Evolutionary conservation across 2,113 vertebrate species (phyloP).

Genomic region (Sphyrna mokarran): DNA sequence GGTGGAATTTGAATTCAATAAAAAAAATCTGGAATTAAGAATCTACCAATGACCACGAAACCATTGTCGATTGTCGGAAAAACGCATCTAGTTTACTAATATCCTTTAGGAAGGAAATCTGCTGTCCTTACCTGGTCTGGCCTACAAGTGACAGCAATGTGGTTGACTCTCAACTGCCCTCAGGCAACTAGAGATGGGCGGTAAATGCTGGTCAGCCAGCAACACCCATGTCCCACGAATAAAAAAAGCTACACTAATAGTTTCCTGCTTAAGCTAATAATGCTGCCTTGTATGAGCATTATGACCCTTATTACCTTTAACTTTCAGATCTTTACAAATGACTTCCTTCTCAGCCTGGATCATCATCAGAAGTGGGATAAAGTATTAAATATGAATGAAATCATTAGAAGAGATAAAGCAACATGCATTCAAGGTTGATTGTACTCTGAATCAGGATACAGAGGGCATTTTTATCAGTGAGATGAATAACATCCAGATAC

Average conservation of each 20-base stretch:
- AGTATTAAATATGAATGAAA: background rate
- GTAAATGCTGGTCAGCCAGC: too few relatives aligned
- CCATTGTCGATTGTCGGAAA: too few relatives aligned
- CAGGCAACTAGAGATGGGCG: too few relatives aligned
- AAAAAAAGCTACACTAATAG: background rate
- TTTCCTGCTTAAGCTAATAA: background rate
- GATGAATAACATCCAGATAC: background rate
- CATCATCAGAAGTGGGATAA: background rate
- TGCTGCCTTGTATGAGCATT: background rate
- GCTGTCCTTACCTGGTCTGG: too few relatives aligned
- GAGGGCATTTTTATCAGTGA: background rate
- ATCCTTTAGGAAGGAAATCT: too few relatives aligned
- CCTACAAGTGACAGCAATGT: too few relatives aligned
- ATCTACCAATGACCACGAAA: too few relatives aligned
- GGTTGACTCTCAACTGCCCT: too few relatives aligned
- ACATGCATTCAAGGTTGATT: background rate
- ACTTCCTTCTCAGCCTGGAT: slow-evolving; percentile 3
- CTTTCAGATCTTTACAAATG: slow-evolving; percentile 5
- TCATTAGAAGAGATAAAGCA: background rate
- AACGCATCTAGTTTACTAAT: too few relatives aligned
- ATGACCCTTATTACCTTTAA: background rate
- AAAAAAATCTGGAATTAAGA: too few relatives aligned
- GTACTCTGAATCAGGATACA: background rate
- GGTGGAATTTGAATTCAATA: too few relatives aligned
- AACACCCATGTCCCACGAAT: too few relatives aligned